Base-by-base conservation (phyloP, 2,888 invertebrate genomes). In the Papilio demoleus region DNA sequence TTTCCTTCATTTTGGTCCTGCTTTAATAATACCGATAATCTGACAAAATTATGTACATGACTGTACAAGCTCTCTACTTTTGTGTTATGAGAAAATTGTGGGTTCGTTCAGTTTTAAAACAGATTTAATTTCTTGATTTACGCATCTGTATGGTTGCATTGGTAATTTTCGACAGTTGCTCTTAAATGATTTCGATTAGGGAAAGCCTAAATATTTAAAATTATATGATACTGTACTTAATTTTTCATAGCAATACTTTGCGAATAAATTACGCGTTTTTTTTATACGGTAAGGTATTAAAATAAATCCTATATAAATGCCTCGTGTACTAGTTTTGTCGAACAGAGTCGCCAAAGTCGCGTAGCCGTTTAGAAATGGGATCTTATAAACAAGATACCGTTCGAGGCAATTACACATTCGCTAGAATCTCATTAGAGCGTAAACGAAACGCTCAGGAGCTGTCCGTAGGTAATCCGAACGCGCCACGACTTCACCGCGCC, bases 51-150 rank as follows among this genome's bases (percentile, higher is more conserved):
- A 14, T 50, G 62, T 36, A 22, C 3, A 19, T n/a, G 63, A 64
- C 63, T 64, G 63, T 64, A 64, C 63, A 4, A 38, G 47, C 45
- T 36, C 64, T 27, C 56, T 64, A 47, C 58, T 62, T 56, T 64
- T 64, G 68, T 47, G 64, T 47, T 68, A 64, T 68, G 61, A 64
- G 68, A 68, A 68, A 68, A 68, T 68, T 64, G 68, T 68, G 45
- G 68, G 64, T 59, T 59, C 59, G 56, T 27, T 47, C 64, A 36
- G 34, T 67, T 68, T 68, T 68, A 50, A 59, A 68, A 59, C 64
- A n/a, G 64, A 64, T 68, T 68, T 64, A 68, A 68, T 68, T 64
- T 68, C 64, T 64, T 68, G 68, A 68, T 68, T 68, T 68, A 68
- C 63, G 58, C 40, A 64, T 63, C 42, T 65, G 42, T 42, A 34